Evolutionary conservation across 2,113 vertebrate genomes (phyloP).

Genomic region (Motacilla alba): DNA sequence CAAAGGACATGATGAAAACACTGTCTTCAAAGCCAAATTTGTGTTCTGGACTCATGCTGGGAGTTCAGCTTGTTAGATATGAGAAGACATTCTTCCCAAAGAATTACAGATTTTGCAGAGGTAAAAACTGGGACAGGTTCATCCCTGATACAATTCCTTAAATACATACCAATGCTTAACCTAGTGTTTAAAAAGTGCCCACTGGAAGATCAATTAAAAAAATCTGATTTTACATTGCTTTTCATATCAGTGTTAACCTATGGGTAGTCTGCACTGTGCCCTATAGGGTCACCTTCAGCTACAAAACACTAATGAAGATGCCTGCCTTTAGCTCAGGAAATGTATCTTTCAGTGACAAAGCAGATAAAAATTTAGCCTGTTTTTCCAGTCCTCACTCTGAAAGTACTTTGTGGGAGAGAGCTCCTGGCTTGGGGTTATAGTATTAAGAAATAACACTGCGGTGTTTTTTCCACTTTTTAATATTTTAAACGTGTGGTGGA

Average conservation of each 20-base stretch:
- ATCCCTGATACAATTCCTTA: neutral
- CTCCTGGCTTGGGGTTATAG: neutral
- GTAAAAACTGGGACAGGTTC: neutral
- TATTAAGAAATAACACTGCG: neutral
- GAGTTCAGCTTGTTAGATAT: neutral
- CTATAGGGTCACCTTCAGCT: neutral
- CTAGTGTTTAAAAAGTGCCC: neutral
- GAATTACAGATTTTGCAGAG: neutral
- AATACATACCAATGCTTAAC: neutral
- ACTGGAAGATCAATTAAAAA: neutral
- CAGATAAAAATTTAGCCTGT: neutral
- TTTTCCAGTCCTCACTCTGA: neutral
- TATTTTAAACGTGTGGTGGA: neutral
- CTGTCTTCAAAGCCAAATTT: neutral
- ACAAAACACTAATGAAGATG: neutral
- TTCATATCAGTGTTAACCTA: neutral
- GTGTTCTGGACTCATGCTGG: neutral
- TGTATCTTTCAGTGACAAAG: neutral
- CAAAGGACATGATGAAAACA: neutral
- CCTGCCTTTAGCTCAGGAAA: neutral
- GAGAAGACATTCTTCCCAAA: neutral
- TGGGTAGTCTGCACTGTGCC: neutral
- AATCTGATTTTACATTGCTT: neutral
- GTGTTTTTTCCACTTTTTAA: neutral
- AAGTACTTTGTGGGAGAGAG: neutral